Evolutionary conservation across 37 sponge, comb jelly and placozoan species (phyloP), one percentile per base, ranked within the genome.

Genomic region (Haliclona indistincta): DNA sequence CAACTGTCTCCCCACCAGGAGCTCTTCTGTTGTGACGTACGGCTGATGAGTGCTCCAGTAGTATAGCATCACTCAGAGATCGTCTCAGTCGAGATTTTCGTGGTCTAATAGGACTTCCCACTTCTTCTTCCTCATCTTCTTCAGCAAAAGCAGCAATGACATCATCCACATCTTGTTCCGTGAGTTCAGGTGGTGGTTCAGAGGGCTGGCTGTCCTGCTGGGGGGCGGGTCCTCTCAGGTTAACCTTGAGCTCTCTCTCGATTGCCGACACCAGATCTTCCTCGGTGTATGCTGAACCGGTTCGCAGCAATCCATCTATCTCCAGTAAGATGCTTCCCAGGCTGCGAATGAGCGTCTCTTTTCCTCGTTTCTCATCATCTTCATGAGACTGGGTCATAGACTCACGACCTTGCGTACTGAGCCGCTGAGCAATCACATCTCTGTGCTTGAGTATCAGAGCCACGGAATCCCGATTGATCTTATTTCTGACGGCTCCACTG

Each of bases 241-340:
- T 73, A 42, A 82, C 44, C 30, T 67, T 67, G 0, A 82, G 34
- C 30, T 68, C 67, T 1, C n/a, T 41, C 39, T 82, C 75, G 25
- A 82, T 82, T 43, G 83, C 74, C 2, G 60, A 3, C 1, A 82
- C 26, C 17, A 82, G 62, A 53, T 82, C 83, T 5, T 60, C 51
- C 51, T 65, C 75, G 6, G 67, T 41, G 38, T 41, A 74, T 17
- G 38, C 39, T 47, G 51, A 47, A 38, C 40, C 45, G 10, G 25
- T 42, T 28, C 43, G 63, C 30, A 74, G 51, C 25, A 82, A 38
- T 11, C 33, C 20, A n/a, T 74, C 75, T 22, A 84, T 43, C 38
- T 84, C 77, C 0, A 52, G 25, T 38, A 84, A 54, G 13, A 84
- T 84, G 4, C 68, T 51, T 13, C 77, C 76, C 23, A 84, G 71